Conservation (phyloP, 1,140 invertebrate genomes). For the Calephelis nemesis region DNA sequence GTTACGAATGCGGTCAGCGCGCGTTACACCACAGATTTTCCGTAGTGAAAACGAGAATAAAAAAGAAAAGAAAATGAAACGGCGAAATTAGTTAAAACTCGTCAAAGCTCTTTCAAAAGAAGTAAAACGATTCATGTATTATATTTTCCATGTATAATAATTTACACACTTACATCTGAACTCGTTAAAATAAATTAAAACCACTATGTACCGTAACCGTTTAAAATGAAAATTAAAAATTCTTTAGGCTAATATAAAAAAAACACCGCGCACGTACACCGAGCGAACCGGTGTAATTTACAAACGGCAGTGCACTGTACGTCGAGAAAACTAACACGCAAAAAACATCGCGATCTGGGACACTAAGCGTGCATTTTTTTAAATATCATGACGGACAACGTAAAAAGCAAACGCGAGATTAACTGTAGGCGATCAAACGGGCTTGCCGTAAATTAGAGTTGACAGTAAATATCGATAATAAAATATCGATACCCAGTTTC, state of each 20-base stretch:
- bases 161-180: too few relatives aligned
- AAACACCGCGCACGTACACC: constrained; percentile 12
- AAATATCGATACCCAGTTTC: neutral
- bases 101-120: too few relatives aligned
- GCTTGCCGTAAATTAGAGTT: constrained; percentile 40
- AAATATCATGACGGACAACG: constrained; percentile 34
- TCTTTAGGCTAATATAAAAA: neutral
- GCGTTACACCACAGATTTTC: too few relatives aligned
- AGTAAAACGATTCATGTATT: too few relatives aligned
- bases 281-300: constrained; percentile 30
- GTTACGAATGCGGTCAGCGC: too few relatives aligned
- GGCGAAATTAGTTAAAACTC: too few relatives aligned
- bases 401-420: constrained; percentile 45
- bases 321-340: constrained; percentile 29
- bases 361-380: constrained; percentile 19
- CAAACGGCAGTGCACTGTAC: constrained; percentile 27
- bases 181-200: too few relatives aligned
- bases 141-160: too few relatives aligned
- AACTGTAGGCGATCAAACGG: constrained; percentile 47
- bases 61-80: too few relatives aligned
- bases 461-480: constrained; percentile 13
- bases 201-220: neutral
- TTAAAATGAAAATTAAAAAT: neutral
- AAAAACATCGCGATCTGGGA: constrained; percentile 34
- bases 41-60: too few relatives aligned